A percentile compares a stretch with the other conserved stretches of the same genome.
phyloP scores from a whole-genome alignment of 1,140 invertebrate species.

The Campodea augens region DNA sequence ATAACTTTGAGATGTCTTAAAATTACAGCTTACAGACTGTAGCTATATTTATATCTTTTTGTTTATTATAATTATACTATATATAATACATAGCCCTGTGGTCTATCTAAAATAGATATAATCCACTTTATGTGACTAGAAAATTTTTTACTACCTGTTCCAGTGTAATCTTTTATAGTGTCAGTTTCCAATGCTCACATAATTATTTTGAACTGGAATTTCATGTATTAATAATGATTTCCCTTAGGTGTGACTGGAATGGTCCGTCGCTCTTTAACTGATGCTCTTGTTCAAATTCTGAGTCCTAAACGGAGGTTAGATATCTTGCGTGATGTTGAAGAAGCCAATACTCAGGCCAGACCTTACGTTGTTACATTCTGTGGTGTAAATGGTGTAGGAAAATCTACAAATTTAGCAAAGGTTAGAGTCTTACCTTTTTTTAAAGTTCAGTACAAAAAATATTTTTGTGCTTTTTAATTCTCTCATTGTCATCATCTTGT shows the following conservation, averaged over 20 bases:
- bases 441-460: no score
- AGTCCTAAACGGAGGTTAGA: constrained; percentile 89
- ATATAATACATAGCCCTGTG: no score
- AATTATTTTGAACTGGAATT: constrained; percentile 11
- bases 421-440: constrained; percentile 18
- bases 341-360: constrained; percentile 54
- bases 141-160: no score
- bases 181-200: no score
- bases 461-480: background rate
- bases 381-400: constrained; percentile 98
- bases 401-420: constrained; percentile 98
- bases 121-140: no score
- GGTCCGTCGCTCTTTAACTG: constrained; percentile 59
- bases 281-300: constrained; percentile 75
- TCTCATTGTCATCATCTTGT: background rate
- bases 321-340: constrained; percentile 87
- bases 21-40: no score
- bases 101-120: no score
- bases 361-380: constrained; percentile 96
- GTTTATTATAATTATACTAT: no score
- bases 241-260: no score
- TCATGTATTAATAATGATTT: constrained; percentile 19
- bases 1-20: no score
- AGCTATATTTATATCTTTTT: no score
- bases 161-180: no score